Percentiles rank a stretch among this genome's conserved stretches.
These are phyloP conservation scores for Melikaiella ostensackeni DNA, from an alignment of 2,888 invertebrate genomes.

Conservation along the genomic window DNA sequence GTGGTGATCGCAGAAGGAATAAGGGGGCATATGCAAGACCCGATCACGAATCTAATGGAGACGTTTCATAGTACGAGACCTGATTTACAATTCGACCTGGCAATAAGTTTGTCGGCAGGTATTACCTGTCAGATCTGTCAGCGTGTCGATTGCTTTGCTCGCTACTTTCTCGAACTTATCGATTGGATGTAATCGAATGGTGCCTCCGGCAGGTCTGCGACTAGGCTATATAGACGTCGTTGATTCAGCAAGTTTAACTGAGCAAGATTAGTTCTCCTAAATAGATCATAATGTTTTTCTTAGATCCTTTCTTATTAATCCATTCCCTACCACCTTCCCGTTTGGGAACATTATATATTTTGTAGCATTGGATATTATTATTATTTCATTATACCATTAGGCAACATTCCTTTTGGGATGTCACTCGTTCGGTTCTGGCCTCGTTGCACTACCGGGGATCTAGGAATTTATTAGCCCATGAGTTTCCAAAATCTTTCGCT, in stretches of 20 bases:
- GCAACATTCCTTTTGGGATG: too few relatives aligned
- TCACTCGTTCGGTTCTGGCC: too few relatives aligned
- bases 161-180: constrained; percentile 61
- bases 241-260: constrained; percentile 25
- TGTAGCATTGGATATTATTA: too few relatives aligned
- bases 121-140: constrained; percentile 65
- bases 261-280: constrained; percentile 9
- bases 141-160: constrained; percentile 59
- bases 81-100: constrained; percentile 66
- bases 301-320: background rate
- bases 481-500: too few relatives aligned
- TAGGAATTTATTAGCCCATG: too few relatives aligned
- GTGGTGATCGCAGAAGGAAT: constrained; percentile 1
- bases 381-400: too few relatives aligned
- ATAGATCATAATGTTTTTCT: background rate
- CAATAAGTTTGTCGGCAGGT: constrained; percentile 65
- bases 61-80: constrained; percentile 60
- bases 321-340: background rate
- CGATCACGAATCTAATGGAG: constrained; percentile 59
- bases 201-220: constrained; percentile 21
- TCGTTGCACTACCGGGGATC: too few relatives aligned
- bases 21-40: constrained; percentile 30
- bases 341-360: too few relatives aligned
- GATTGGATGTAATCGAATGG: constrained; percentile 50
- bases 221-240: constrained; percentile 1